Base-by-base conservation (phyloP, 1,140 invertebrate genomes). In the Dendrolimus kikuchii region DNA sequence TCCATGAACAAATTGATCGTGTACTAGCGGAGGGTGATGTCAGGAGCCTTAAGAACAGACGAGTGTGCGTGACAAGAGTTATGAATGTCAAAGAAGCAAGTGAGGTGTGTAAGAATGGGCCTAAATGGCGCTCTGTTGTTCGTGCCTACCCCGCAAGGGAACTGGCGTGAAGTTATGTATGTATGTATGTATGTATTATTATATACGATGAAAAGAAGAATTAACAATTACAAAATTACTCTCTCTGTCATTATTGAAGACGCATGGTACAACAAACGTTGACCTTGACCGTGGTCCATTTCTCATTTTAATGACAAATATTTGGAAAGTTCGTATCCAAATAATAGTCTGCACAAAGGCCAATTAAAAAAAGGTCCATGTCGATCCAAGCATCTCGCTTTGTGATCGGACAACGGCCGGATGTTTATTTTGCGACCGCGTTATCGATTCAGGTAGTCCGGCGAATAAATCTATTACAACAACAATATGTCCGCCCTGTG, bases 221-320 rank as follows among this genome's bases (percentile, higher is more conserved):
- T n/a, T 23, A 23, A 23, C 23, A 23, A 23, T 3, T 1, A 23
- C 3, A 23, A 23, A 23, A 23, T 23, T 23, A 23, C 23, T 23
- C 1, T 23, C 23, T 23, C 23, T 2, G 23, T 1, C 23, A 23
- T 23, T 1, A 23, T 85, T 79, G 68, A 81, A 65, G 65, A 66
- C 50, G 23, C 3, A 23, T 23, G 23, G 23, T 23, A 77, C 68
- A 75, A 72, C 65, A 66, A 62, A 68, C 67, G 59, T 70, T 59
- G 63, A 62, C 62, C 61, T 70, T 59, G 63, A 62, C 62, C 61
- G 64, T 59, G 64, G 60, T 70, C 75, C 78, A 81, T 85, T 80
- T 83, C 81, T 85, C 81, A 85, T 80, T 76, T 66, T 57, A 71
- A 80, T 71, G 77, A 80, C 79, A 81, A 85, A 85, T 85, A 80